Evolutionary conservation across 2,797 vertebrate species (phyloP), one percentile per base, ranked within the genome.

Genomic region (Hoplostethus mediterraneus): DNA sequence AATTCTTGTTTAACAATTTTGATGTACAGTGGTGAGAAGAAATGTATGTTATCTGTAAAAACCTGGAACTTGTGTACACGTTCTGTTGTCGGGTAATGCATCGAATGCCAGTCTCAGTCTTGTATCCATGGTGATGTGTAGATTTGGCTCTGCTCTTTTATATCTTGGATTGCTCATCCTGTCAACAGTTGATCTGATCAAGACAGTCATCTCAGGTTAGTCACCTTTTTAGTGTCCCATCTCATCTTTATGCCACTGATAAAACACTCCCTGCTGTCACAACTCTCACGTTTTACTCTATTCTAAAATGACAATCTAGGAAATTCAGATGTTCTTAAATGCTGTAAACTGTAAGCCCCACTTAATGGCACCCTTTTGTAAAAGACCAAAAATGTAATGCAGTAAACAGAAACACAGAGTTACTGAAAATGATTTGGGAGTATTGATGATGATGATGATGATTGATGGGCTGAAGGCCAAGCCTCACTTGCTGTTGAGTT

Each of bases 251-350:
- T 59, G 31, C 66, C 76, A 72, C 73, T 71, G 55, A 63, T 61
- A 1, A 62, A 44, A 61, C 25, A 9, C 25, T 65, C 21, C 74
- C 54, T 44, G 38, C 42, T 64, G 61, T 63, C 51, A 49, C 49
- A 69, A 65, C 12, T 21, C 5, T 30, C n/a, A 14, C 12, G 4
- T 72, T 61, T 71, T 59, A 52, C 36, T 71, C 31, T 44, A 14
- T 63, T 63, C 52, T 51, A 25, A 64, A 63, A 74, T 14, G 87
- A 93, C 87, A 93, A 88, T 87, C 87, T 65, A 62, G 55, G 38
- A 83, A 70, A 77, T 80, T 71, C 78, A 80, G 68, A 77, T 54
- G 48, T 82, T 75, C 67, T 12, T 11, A 67, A 73, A 72, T 14
- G 40, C 64, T 79, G 56, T 64, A 55, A 55, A 44, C 21, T 30